phyloP scores from a whole-genome alignment of 2,888 invertebrate species.

The Criorhina ranunculi region DNA sequence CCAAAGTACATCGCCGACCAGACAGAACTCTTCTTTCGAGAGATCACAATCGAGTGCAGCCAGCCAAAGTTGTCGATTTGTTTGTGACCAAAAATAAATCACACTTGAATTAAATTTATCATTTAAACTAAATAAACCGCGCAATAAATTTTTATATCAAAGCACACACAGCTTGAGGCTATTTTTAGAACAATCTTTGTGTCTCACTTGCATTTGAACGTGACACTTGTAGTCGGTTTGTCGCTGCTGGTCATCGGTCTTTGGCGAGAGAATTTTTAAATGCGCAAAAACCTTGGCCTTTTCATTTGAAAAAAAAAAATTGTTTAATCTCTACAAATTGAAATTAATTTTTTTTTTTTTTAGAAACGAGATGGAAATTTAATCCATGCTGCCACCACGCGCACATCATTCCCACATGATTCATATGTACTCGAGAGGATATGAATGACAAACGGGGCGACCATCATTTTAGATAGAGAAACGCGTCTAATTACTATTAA shows the following conservation, averaged over 20 bases:
- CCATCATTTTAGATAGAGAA: slow-evolving; percentile 2
- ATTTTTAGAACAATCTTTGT: slow-evolving; percentile 65
- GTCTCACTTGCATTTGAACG: slow-evolving; percentile 63
- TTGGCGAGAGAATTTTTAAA: slow-evolving; percentile 35
- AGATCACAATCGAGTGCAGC: slow-evolving; percentile 15
- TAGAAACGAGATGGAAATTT: slow-evolving; percentile 12
- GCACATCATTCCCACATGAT: slow-evolving; percentile 8
- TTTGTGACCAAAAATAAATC: slow-evolving; percentile 70
- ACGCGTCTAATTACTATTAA: slow-evolving; percentile 45
- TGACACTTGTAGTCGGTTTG: slow-evolving; percentile 31
- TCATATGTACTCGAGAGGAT: slow-evolving; percentile 23
- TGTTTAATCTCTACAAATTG: slow-evolving; percentile 1
- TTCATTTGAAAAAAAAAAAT: slow-evolving; percentile 9
- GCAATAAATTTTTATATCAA: slow-evolving; percentile 69
- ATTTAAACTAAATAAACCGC: slow-evolving; percentile 72
- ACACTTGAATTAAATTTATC: slow-evolving; percentile 63
- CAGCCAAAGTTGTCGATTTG: slow-evolving; percentile 18
- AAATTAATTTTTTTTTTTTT: slow-evolving; percentile 31
- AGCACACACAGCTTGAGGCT: slow-evolving; percentile 22
- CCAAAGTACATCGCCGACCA: slow-evolving; percentile 28
- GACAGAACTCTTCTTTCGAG: slow-evolving; percentile 22
- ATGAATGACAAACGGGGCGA: slow-evolving; percentile 1
- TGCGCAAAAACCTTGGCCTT: slow-evolving; percentile 68
- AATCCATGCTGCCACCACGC: background rate
- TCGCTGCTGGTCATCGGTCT: slow-evolving; percentile 51